phyloP scores from a whole-genome alignment of 2,113 vertebrate species.

The Phycodurus eques region DNA sequence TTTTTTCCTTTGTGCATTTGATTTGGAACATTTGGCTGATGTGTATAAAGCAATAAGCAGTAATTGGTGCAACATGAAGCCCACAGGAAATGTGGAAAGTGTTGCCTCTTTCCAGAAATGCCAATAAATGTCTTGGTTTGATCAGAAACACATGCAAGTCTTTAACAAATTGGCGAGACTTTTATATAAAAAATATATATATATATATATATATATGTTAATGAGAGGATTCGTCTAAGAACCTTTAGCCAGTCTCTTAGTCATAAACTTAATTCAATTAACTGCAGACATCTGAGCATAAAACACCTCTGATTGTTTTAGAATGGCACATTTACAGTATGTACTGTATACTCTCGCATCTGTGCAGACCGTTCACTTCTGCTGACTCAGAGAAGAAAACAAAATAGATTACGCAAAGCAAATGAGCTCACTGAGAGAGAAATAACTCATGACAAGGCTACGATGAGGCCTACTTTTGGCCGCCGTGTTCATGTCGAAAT shows the following conservation, averaged over 20 bases:
- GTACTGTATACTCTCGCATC: constrained; percentile 4
- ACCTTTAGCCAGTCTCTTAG: neutral
- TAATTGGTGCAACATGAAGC: constrained; percentile 41
- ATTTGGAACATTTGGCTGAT: constrained; percentile 8
- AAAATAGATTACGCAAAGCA: constrained; percentile 4
- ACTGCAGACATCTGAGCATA: neutral
- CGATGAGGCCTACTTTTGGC: constrained; percentile 8
- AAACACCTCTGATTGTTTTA: neutral
- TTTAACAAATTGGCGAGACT: constrained; percentile 20
- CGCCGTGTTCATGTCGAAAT: constrained; percentile 14
- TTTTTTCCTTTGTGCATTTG: neutral
- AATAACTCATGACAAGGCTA: constrained; percentile 40
- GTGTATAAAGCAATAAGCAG: constrained; percentile 23
- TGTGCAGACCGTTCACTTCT: neutral
- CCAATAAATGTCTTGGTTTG: constrained; percentile 21
- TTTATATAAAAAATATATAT: neutral
- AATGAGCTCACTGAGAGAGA: constrained; percentile 36
- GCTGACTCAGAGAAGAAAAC: constrained; percentile 40
- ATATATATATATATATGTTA: neutral
- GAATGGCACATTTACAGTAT: neutral
- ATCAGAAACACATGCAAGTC: constrained; percentile 45
- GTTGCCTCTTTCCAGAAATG: constrained; percentile 34
- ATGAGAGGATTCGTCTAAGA: neutral
- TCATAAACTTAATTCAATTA: neutral
- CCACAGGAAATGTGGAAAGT: constrained; percentile 48